Percentiles rank a stretch among this genome's conserved stretches.
Evolutionary conservation across 2,113 vertebrate genomes (phyloP).

Genomic region (Eira barbara): DNA sequence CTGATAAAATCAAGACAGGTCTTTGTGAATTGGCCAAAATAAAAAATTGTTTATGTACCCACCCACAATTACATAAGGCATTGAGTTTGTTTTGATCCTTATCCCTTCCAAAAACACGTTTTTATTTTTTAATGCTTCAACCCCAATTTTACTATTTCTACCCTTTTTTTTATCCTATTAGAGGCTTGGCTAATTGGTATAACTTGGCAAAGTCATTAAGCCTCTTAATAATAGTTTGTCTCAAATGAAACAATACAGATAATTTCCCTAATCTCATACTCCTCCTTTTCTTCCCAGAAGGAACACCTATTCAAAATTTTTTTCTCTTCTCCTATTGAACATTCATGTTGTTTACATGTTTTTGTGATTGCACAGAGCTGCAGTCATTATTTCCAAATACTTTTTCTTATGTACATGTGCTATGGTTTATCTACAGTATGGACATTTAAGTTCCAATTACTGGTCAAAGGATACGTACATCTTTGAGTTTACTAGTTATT

Average conservation of each 20-base stretch:
- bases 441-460: neutral
- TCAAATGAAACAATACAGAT: constrained; percentile 18
- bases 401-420: neutral
- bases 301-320: neutral
- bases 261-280: neutral
- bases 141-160: neutral
- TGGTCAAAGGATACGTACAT: neutral
- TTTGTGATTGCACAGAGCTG: neutral
- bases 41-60: constrained; percentile 55
- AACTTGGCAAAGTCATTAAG: constrained; percentile 20
- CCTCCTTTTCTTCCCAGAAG: neutral
- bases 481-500: neutral
- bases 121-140: constrained; percentile 41
- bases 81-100: neutral
- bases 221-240: neutral
- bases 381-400: neutral
- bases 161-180: neutral
- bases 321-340: neutral
- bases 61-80: constrained; percentile 67
- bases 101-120: neutral
- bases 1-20: constrained; percentile 49
- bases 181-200: neutral
- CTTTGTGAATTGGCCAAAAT: constrained; percentile 46
- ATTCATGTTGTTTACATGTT: neutral
- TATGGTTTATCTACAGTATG: neutral